Percentiles rank a stretch among this genome's conserved stretches.
Conservation (phyloP, 2,113 vertebrate genomes). For the Corythornis madagascariensis region DNA sequence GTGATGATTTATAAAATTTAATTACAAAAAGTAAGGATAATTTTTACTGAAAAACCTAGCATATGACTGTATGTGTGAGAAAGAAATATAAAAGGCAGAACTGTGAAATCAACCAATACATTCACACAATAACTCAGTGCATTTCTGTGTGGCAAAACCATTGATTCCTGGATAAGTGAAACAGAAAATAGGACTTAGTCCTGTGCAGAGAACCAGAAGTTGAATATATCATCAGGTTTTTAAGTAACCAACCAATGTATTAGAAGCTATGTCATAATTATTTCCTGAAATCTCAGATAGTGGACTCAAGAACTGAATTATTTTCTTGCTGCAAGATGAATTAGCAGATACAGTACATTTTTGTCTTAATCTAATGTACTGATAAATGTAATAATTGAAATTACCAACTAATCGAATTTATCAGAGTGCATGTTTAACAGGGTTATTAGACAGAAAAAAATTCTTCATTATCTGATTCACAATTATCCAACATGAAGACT, state of each 20-base stretch:
- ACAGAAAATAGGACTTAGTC: background rate
- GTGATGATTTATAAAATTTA: background rate
- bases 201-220: background rate
- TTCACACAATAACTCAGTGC: background rate
- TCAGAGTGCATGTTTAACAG: background rate
- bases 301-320: background rate
- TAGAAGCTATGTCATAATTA: background rate
- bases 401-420: constrained; percentile 28
- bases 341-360: background rate
- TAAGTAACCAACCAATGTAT: background rate
- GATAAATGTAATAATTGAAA: constrained; percentile 42
- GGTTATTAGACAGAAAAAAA: background rate
- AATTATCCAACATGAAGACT: background rate
- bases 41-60: background rate
- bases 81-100: background rate
- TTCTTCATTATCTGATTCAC: background rate
- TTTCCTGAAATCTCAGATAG: constrained; percentile 10
- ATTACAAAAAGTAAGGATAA: background rate
- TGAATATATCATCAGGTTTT: background rate
- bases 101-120: background rate
- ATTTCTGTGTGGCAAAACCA: background rate
- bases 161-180: background rate
- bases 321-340: background rate
- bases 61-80: background rate
- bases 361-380: constrained; percentile 44